Evolutionary conservation across 35 echinoderm and acorn worm species (phyloP).

Genomic region (Strongylocentrotus purpuratus): DNA sequence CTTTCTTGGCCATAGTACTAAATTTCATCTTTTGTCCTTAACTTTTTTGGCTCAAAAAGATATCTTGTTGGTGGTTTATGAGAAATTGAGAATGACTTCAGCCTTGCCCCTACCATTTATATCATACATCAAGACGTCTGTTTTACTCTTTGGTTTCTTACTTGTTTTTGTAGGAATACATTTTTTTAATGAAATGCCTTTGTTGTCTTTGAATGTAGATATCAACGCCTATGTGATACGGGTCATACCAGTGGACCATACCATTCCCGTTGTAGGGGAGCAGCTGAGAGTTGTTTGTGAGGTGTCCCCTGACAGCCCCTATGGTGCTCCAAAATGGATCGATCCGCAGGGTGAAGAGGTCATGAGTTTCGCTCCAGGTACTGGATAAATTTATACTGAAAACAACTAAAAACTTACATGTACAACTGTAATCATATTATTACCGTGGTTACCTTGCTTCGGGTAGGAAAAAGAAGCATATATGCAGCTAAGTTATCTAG

Average conservation of each 20-base stretch:
- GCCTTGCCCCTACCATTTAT: too few species aligned
- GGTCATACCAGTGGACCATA: conserved; percentile 14
- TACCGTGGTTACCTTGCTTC: neutral
- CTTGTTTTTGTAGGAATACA: neutral
- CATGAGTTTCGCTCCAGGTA: conserved; percentile 29
- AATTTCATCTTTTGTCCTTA: too few species aligned
- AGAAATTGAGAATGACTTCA: too few species aligned
- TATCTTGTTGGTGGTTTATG: too few species aligned
- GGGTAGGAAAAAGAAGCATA: too few species aligned
- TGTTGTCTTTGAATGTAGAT: neutral
- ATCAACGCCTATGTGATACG: conserved; percentile 35
- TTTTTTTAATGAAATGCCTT: neutral
- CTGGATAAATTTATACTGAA: neutral
- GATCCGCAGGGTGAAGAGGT: conserved; percentile 40
- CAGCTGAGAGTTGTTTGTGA: conserved; percentile 67
- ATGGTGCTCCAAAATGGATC: conserved; percentile 51
- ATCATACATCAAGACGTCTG: too few species aligned
- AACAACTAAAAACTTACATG: neutral
- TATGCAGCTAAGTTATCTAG: too few species aligned
- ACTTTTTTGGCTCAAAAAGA: too few species aligned
- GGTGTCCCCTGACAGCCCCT: conserved; percentile 63
- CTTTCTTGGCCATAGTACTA: too few species aligned
- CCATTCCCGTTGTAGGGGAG: conserved; percentile 57
- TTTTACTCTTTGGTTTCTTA: neutral
- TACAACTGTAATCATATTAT: too few species aligned